phyloP scores from a whole-genome alignment of 2,113 vertebrate species.

The Dicentrarchus labrax region DNA sequence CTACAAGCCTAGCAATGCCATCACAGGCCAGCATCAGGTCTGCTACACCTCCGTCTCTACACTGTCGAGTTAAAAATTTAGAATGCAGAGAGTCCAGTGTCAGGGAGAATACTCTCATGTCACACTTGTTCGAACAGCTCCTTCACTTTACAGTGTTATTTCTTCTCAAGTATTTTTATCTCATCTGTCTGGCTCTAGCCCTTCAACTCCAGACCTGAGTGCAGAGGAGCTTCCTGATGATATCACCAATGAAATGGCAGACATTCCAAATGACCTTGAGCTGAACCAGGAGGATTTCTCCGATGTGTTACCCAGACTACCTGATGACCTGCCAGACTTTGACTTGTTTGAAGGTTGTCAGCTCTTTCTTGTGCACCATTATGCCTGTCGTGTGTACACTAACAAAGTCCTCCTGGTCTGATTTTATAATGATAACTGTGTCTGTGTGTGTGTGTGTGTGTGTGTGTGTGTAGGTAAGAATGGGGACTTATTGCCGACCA shows the following conservation, averaged over 20 bases:
- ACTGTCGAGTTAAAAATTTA: constrained; percentile 19
- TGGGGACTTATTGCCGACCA: constrained; percentile 96
- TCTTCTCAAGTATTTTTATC: not conserved
- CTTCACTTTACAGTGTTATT: not conserved
- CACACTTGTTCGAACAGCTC: constrained; percentile 9
- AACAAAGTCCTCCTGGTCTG: not conserved
- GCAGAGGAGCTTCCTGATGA: constrained; percentile 97
- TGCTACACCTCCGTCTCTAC: constrained; percentile 49
- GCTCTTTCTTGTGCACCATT: not conserved
- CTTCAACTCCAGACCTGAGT: constrained; percentile 96
- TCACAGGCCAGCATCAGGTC: constrained; percentile 92
- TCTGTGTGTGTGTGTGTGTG: not conserved
- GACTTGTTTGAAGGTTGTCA: constrained; percentile 97
- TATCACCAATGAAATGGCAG: constrained; percentile 97
- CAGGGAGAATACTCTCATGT: not conserved
- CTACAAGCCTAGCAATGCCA: constrained; percentile 91
- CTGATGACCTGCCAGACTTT: constrained; percentile 98
- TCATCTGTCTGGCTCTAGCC: constrained; percentile 84
- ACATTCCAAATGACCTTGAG: constrained; percentile 99
- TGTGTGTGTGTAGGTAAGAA: constrained; percentile 91
- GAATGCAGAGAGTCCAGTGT: constrained; percentile 7
- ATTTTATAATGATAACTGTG: not conserved
- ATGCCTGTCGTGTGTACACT: not conserved
- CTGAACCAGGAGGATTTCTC: constrained; percentile 99
- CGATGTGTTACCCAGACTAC: constrained; percentile 94